phyloP scores from a whole-genome alignment of 1,140 invertebrate species.

The Drosophila ambigua region DNA sequence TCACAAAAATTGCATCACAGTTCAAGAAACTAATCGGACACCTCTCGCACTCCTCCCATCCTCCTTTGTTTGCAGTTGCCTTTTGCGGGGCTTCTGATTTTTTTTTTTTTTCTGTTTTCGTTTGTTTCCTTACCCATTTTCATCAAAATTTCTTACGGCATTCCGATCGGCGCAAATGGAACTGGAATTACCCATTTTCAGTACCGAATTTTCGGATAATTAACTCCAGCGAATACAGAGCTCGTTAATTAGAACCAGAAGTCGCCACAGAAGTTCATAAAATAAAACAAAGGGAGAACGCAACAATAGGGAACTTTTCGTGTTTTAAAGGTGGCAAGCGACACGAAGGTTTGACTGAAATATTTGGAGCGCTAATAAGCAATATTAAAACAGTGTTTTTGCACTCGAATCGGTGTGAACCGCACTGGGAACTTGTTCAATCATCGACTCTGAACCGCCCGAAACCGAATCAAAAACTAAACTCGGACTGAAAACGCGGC shows the following conservation, averaged over 20 bases:
- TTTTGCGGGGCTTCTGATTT: neutral
- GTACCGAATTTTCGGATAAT: constrained; percentile 6
- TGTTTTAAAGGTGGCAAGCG: neutral
- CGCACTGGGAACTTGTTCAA: neutral
- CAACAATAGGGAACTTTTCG: constrained; percentile 6
- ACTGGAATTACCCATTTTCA: constrained; percentile 79
- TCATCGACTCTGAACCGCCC: constrained; percentile 43
- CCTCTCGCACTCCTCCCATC: constrained; percentile 11
- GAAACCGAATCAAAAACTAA: constrained; percentile 71
- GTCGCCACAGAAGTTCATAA: constrained; percentile 5
- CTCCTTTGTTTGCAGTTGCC: neutral
- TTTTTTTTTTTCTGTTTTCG: neutral
- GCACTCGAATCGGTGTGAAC: constrained; percentile 3
- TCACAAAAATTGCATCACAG: neutral
- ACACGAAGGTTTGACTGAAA: constrained; percentile 11
- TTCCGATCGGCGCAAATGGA: constrained; percentile 77
- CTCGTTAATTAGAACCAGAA: constrained; percentile 2
- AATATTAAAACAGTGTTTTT: constrained; percentile 27
- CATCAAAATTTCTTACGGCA: constrained; percentile 67
- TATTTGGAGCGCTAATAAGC: constrained; percentile 15
- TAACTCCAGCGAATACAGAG: neutral
- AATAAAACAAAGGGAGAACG: neutral
- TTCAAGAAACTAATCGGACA: constrained; percentile 3
- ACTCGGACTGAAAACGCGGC: constrained; percentile 39
- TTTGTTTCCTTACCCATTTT: constrained; percentile 69